Percentiles rank a stretch among this genome's conserved stretches.
Evolutionary conservation across 2,797 vertebrate species (phyloP).

Genomic region (Ara ararauna): DNA sequence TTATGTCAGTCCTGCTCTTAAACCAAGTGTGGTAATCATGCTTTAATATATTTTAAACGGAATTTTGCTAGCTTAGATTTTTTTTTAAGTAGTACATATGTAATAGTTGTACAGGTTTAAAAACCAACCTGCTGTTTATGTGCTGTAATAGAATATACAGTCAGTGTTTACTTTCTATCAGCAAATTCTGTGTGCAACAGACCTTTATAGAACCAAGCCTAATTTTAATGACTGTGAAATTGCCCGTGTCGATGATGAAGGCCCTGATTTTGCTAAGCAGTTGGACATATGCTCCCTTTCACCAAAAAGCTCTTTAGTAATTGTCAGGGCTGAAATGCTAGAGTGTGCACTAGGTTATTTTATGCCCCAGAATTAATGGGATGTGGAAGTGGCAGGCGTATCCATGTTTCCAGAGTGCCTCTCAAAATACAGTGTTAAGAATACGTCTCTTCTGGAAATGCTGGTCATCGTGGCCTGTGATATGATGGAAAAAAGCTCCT

Average conservation of each 20-base stretch:
- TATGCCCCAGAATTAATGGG: neutral
- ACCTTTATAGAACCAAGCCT: neutral
- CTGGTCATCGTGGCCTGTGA: accelerated
- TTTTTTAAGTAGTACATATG: neutral
- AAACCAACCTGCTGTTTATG: neutral
- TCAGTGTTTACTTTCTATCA: neutral
- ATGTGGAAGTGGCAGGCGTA: neutral
- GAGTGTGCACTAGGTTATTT: neutral
- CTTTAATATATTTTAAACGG: neutral
- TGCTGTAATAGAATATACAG: neutral
- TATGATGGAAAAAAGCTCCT: neutral
- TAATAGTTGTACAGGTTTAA: neutral
- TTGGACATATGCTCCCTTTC: neutral
- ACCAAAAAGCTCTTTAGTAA: neutral
- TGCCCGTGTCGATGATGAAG: neutral
- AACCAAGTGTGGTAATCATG: neutral
- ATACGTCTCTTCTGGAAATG: neutral
- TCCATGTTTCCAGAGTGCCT: neutral
- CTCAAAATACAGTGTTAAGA: neutral
- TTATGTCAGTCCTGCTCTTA: conserved; percentile 36
- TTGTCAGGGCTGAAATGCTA: neutral
- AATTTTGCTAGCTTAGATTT: neutral
- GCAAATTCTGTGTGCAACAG: neutral
- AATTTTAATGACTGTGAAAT: neutral
- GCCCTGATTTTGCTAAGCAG: neutral